A percentile compares a stretch with the other conserved stretches of the same genome.
phyloP scores from a whole-genome alignment of 2,888 invertebrate genomes.

The Acleris sparsana region DNA sequence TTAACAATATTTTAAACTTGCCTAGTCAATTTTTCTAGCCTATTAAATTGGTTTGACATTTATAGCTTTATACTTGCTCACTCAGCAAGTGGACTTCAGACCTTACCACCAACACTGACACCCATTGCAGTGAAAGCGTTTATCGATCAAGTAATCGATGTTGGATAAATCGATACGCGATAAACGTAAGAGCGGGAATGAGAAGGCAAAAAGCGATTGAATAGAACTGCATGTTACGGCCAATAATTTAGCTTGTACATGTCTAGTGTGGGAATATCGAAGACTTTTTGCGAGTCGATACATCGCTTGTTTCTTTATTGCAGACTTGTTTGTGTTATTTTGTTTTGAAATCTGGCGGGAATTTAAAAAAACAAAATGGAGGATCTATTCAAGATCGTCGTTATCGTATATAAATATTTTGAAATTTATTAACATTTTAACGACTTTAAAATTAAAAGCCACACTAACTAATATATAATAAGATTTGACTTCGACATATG shows the following conservation, averaged over 20 bases:
- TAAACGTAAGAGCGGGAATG: conserved; percentile 30
- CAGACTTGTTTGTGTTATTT: not conserved
- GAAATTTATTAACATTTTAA: too few species aligned
- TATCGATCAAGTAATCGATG: conserved; percentile 38
- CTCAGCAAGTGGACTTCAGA: not conserved
- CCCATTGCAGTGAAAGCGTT: conserved; percentile 43
- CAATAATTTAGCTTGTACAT: conserved; percentile 17
- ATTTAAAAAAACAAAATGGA: too few species aligned
- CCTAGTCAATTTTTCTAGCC: too few species aligned
- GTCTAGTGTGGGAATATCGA: conserved; percentile 23
- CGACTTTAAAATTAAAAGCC: too few species aligned
- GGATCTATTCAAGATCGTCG: too few species aligned
- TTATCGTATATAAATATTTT: too few species aligned
- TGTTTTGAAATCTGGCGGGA: not conserved
- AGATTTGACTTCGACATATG: too few species aligned
- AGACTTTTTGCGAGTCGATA: not conserved
- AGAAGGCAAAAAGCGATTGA: conserved; percentile 30
- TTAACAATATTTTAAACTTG: too few species aligned
- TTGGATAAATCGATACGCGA: conserved; percentile 32
- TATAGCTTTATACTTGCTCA: too few species aligned
- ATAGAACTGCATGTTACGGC: conserved; percentile 23
- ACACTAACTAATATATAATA: too few species aligned
- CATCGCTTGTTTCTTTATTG: not conserved
- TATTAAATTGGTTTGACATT: too few species aligned
- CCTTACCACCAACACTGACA: conserved; percentile 23